Conservation (phyloP, 2,888 invertebrate genomes). For the Callinectes sapidus region DNA sequence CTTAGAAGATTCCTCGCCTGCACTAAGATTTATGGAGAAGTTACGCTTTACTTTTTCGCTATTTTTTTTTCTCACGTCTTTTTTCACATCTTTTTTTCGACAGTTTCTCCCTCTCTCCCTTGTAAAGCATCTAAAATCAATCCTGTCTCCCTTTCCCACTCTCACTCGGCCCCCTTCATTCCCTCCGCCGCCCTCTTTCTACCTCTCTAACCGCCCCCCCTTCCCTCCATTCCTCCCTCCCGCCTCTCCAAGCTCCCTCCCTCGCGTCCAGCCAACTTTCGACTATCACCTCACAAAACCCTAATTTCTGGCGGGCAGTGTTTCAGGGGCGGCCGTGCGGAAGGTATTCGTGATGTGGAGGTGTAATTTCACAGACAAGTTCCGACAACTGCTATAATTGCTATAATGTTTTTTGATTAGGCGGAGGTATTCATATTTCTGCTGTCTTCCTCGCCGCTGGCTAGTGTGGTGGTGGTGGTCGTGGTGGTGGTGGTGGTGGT, state of each 20-base stretch:
- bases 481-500: background rate
- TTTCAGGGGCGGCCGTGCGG: conserved; percentile 54
- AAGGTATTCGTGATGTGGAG: conserved; percentile 52
- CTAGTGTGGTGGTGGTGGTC: background rate
- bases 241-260: conserved; percentile 24
- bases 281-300: conserved; percentile 64
- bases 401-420: conserved; percentile 62
- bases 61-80: background rate
- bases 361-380: conserved; percentile 60
- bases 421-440: conserved; percentile 53
- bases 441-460: conserved; percentile 39
- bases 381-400: conserved; percentile 61
- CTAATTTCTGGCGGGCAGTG: conserved; percentile 61
- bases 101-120: background rate
- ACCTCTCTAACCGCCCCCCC: background rate
- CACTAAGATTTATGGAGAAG: background rate
- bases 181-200: background rate
- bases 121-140: conserved; percentile 34
- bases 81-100: background rate
- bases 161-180: conserved; percentile 19
- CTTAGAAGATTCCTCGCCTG: background rate
- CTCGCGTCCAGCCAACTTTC: conserved; percentile 39
- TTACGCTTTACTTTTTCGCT: background rate
- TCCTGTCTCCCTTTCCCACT: conserved; percentile 8
- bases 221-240: conserved; percentile 22